Conservation (phyloP, 2,797 vertebrate genomes). For the Heteromormyrus szaboi region DNA sequence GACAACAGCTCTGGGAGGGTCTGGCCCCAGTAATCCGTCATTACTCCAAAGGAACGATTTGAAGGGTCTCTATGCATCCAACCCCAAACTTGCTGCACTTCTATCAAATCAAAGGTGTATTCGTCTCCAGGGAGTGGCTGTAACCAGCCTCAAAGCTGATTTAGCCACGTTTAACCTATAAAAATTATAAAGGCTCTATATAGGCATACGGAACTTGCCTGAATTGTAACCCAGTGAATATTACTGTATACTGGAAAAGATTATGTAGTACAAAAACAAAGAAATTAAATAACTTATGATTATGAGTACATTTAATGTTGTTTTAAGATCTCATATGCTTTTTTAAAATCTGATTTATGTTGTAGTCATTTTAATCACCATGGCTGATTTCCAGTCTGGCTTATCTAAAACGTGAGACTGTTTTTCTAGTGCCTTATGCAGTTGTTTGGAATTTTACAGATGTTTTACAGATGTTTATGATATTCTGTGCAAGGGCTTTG, state of each 20-base stretch:
- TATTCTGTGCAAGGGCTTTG: conserved; percentile 43
- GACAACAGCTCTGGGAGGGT: conserved; percentile 44
- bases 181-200: conserved; percentile 53
- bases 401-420: conserved; percentile 23
- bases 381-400: conserved; percentile 40
- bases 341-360: conserved; percentile 63
- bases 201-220: conserved; percentile 40
- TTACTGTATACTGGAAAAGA: conserved; percentile 54
- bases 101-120: conserved; percentile 53
- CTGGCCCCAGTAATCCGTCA: conserved; percentile 34
- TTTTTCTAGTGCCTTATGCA: conserved; percentile 36
- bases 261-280: conserved; percentile 56
- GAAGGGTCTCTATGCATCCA: conserved; percentile 42
- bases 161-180: conserved; percentile 66
- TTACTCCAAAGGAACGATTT: conserved; percentile 39
- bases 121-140: conserved; percentile 34
- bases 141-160: conserved; percentile 64
- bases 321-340: conserved; percentile 62
- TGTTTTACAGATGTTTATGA: conserved; percentile 27
- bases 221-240: conserved; percentile 53
- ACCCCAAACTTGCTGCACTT: conserved; percentile 44
- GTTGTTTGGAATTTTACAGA: conserved; percentile 17
- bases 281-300: conserved; percentile 51
- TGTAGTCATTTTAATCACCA: conserved; percentile 65
- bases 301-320: conserved; percentile 64